These are phyloP conservation scores for Drosophila eohydei DNA, from an alignment of 2,888 invertebrate species.

Conservation along the genomic window DNA sequence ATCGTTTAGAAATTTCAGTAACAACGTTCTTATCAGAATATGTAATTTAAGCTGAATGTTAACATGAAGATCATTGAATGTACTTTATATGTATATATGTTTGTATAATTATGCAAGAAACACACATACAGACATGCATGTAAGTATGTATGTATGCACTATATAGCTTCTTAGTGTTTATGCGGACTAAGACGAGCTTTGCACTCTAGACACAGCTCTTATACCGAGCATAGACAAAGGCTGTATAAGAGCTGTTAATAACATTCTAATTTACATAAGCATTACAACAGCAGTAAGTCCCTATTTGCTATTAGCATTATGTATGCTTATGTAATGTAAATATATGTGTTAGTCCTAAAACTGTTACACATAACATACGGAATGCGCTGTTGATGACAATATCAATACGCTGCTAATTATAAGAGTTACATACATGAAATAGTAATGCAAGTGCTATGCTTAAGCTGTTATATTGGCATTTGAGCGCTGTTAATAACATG, in stretches of 20 bases:
- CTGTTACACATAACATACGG: too few species aligned
- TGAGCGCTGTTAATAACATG: too few species aligned
- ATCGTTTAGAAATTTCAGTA: background rate
- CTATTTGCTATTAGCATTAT: too few species aligned
- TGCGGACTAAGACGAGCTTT: too few species aligned
- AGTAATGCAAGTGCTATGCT: too few species aligned
- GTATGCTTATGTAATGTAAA: too few species aligned
- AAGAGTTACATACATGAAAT: too few species aligned
- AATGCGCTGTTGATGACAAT: too few species aligned
- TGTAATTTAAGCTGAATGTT: background rate
- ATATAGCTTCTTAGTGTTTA: background rate
- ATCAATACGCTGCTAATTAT: too few species aligned
- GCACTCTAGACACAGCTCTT: background rate
- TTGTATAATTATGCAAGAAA: background rate
- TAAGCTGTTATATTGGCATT: too few species aligned
- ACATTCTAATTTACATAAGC: background rate
- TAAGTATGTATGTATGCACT: background rate
- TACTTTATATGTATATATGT: background rate
- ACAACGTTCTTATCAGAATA: slow-evolving; percentile 3
- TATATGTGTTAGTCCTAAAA: too few species aligned
- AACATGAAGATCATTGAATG: background rate
- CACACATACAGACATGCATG: background rate
- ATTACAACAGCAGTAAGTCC: too few species aligned
- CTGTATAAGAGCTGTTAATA: background rate
- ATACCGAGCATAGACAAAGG: background rate